phyloP scores from a whole-genome alignment of 2,113 vertebrate genomes.

The Sylvilagus bachmani region DNA sequence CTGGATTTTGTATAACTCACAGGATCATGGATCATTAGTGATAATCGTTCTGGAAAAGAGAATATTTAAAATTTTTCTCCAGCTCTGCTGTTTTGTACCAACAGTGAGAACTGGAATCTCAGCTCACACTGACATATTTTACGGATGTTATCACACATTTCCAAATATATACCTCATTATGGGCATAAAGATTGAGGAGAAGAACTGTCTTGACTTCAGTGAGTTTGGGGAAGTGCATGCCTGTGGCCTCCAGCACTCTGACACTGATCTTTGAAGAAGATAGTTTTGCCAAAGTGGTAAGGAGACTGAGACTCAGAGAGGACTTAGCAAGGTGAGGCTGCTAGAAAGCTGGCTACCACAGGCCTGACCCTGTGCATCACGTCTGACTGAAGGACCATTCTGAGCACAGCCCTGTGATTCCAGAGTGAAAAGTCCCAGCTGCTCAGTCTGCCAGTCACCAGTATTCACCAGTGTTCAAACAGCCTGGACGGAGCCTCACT shows the following conservation, averaged over 20 bases:
- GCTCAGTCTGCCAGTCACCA: background rate
- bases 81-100: background rate
- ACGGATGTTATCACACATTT: background rate
- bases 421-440: background rate
- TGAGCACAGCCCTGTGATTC: background rate
- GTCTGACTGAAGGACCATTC: background rate
- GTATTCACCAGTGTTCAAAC: background rate
- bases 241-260: background rate
- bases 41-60: conserved; percentile 1
- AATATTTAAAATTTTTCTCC: background rate
- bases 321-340: background rate
- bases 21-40: background rate
- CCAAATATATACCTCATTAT: background rate
- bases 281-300: background rate
- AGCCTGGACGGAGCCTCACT: background rate
- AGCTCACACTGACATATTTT: background rate
- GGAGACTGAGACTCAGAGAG: background rate
- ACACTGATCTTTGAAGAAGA: background rate
- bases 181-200: background rate
- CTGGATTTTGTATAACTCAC: background rate
- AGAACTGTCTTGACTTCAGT: background rate
- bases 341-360: background rate
- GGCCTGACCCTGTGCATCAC: background rate
- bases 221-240: background rate
- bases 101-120: background rate